These are phyloP conservation scores for Coptodon bakossiorum DNA, from an alignment of 2,113 vertebrate genomes.

Conservation along the genomic window DNA sequence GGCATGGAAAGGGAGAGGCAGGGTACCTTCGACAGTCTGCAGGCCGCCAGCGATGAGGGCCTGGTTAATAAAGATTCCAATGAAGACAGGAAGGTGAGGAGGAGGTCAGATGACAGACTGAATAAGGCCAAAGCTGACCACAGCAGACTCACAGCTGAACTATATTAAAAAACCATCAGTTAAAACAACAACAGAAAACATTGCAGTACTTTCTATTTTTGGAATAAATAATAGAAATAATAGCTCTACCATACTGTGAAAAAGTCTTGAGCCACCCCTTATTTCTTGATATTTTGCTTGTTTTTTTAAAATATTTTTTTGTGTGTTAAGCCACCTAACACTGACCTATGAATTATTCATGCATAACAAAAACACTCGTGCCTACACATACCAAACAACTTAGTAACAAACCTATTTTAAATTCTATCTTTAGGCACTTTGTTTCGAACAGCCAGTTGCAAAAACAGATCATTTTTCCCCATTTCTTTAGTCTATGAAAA, in stretches of 20 bases:
- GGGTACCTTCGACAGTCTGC: constrained; percentile 76
- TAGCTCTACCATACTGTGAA: background rate
- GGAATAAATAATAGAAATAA: background rate
- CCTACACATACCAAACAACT: background rate
- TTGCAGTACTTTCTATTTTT: background rate
- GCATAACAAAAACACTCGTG: background rate
- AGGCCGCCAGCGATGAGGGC: constrained; percentile 73
- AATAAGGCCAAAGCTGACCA: constrained; percentile 51
- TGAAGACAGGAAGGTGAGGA: constrained; percentile 49
- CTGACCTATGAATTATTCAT: background rate
- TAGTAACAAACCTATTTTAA: background rate
- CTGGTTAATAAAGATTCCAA: constrained; percentile 67
- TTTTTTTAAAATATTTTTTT: background rate
- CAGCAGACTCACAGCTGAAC: constrained; percentile 64
- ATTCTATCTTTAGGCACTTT: background rate
- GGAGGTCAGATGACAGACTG: constrained; percentile 57
- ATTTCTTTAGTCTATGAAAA: background rate
- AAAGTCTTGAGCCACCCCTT: background rate
- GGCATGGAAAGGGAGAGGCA: constrained; percentile 52
- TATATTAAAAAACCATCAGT: constrained; percentile 63
- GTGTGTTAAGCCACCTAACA: background rate
- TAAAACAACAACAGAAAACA: background rate
- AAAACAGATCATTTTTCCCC: background rate
- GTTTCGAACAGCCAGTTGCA: background rate
- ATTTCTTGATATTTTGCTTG: background rate